phyloP scores from a whole-genome alignment of 2,888 invertebrate genomes.

The Monochamus alternatus region DNA sequence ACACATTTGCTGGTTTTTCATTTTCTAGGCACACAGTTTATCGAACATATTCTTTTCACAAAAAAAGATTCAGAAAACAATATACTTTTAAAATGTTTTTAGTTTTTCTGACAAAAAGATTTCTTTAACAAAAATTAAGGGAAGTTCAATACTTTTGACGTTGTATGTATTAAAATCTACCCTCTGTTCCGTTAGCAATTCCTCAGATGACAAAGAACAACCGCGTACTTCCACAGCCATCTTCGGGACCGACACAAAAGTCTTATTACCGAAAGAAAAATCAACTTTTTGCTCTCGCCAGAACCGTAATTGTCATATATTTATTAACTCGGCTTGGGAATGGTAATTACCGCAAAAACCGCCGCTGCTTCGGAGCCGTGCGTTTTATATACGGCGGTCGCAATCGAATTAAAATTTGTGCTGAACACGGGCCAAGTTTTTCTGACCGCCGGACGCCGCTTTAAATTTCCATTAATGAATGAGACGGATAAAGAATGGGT shows the following conservation, averaged over 20 bases:
- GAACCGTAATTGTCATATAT: slow-evolving; percentile 43
- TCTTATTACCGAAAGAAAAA: slow-evolving; percentile 18
- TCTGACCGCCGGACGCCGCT: neutral
- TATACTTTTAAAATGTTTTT: no score
- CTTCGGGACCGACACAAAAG: neutral
- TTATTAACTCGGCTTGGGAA: slow-evolving; percentile 39
- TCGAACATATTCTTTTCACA: no score
- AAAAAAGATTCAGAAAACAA: no score
- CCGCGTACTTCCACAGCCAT: no score
- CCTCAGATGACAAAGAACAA: no score
- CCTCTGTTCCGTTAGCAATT: no score
- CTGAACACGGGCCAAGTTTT: slow-evolving; percentile 27
- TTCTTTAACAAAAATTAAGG: no score
- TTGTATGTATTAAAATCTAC: no score
- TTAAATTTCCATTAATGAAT: slow-evolving; percentile 26
- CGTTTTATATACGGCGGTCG: slow-evolving; percentile 32
- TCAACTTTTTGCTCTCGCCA: slow-evolving; percentile 32
- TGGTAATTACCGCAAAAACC: slow-evolving; percentile 46
- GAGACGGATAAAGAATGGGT: neutral
- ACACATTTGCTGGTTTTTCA: no score
- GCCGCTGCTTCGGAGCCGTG: slow-evolving; percentile 28
- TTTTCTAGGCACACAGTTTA: no score
- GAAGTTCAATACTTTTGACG: no score
- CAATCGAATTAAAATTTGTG: slow-evolving; percentile 31
- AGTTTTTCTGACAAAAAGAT: no score